Conservation (phyloP, 2,888 invertebrate species). For the Clistopyga incitator region DNA sequence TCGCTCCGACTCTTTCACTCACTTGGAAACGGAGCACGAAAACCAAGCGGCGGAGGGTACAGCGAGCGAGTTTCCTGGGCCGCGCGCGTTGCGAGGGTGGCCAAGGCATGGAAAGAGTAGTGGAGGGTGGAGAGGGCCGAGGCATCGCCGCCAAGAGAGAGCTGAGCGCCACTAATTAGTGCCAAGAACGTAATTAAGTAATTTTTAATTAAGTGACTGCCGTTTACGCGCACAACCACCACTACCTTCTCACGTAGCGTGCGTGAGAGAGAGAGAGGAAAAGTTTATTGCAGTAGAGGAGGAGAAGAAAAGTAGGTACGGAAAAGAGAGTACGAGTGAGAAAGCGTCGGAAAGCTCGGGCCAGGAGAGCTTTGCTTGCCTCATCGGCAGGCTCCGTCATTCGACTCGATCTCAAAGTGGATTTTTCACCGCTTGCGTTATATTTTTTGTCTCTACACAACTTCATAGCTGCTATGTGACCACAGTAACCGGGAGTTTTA, state of each 20-base stretch:
- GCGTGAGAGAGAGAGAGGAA: conserved; percentile 59
- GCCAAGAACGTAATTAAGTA: conserved; percentile 89
- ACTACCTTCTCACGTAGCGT: conserved; percentile 55
- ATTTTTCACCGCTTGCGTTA: conserved; percentile 61
- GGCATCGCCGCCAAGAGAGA: conserved; percentile 76
- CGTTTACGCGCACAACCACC: conserved; percentile 82
- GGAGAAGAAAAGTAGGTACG: conserved; percentile 47
- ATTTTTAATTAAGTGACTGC: conserved; percentile 88
- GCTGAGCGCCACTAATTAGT: conserved; percentile 87
- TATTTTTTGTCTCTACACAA: conserved; percentile 39
- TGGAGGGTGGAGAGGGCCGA: conserved; percentile 66
- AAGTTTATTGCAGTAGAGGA: conserved; percentile 6
- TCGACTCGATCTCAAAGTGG: conserved; percentile 68
- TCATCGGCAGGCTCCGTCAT: conserved; percentile 64
- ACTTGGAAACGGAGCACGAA: conserved; percentile 48
- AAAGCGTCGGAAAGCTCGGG: conserved; percentile 31
- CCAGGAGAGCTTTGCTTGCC: conserved; percentile 56
- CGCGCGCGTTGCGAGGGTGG: conserved; percentile 58
- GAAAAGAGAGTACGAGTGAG: conserved; percentile 39
- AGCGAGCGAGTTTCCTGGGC: conserved; percentile 56
- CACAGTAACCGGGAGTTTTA: conserved; percentile 2
- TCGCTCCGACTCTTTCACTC: conserved; percentile 60
- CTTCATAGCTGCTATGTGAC: background rate
- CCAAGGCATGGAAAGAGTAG: conserved; percentile 62
- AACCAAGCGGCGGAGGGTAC: conserved; percentile 55